Conservation (phyloP, 2,888 invertebrate genomes). For the Drosophila robusta region DNA sequence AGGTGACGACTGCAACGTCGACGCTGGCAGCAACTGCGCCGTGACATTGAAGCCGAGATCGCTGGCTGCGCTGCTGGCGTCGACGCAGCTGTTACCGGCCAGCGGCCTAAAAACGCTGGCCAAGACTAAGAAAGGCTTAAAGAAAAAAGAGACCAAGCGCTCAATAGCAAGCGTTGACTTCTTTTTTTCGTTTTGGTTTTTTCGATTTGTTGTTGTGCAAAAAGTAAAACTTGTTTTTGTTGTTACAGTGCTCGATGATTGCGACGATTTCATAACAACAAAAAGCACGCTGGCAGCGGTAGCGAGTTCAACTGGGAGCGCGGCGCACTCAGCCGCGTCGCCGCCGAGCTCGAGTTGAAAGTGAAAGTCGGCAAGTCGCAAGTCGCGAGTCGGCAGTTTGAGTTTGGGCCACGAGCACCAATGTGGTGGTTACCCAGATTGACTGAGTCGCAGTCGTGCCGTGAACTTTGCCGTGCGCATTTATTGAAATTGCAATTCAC, state of each 20-base stretch:
- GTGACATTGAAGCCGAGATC: constrained; percentile 73
- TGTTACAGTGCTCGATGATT: constrained; percentile 62
- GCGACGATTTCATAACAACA: constrained; percentile 72
- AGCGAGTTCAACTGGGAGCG: constrained; percentile 50
- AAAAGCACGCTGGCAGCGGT: constrained; percentile 32
- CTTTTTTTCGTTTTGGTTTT: constrained; percentile 34
- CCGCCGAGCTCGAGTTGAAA: constrained; percentile 58
- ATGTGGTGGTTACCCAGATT: constrained; percentile 51
- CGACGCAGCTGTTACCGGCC: constrained; percentile 47
- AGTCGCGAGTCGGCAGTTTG: constrained; percentile 21
- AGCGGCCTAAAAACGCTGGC: constrained; percentile 71
- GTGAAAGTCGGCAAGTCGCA: constrained; percentile 65
- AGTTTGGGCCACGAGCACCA: constrained; percentile 50
- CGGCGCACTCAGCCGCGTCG: constrained; percentile 59
- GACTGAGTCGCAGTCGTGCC: constrained; percentile 47
- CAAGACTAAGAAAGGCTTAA: constrained; percentile 32
- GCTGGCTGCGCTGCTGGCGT: constrained; percentile 24
- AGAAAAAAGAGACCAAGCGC: constrained; percentile 70
- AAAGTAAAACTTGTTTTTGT: constrained; percentile 70
- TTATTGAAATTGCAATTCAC: constrained; percentile 76
- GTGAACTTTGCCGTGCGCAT: constrained; percentile 70
- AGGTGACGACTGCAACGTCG: constrained; percentile 28
- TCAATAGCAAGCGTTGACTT: constrained; percentile 74
- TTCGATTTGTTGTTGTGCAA: constrained; percentile 55
- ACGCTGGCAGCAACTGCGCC: constrained; percentile 43